phyloP scores from a whole-genome alignment of 2,888 invertebrate genomes.

The Drosophila quinaria region DNA sequence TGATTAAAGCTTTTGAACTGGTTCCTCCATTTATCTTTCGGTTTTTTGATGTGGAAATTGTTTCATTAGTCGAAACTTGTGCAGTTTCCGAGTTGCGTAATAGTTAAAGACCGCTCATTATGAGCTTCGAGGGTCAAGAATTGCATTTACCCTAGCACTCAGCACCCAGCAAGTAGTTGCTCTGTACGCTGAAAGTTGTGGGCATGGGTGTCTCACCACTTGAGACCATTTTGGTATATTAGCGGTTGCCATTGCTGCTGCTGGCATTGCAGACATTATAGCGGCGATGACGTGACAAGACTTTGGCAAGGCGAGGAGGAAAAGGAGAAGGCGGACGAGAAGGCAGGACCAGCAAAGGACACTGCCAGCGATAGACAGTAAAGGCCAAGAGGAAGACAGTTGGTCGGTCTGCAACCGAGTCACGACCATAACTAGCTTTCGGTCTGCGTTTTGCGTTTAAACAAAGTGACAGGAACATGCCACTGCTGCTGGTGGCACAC shows the following conservation, averaged over 20 bases:
- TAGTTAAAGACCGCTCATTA: slow-evolving; percentile 4
- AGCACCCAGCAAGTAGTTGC: background rate
- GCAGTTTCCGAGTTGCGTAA: slow-evolving; percentile 40
- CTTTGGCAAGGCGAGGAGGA: slow-evolving; percentile 3
- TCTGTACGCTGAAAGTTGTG: background rate
- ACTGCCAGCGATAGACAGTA: background rate
- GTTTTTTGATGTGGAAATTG: slow-evolving; percentile 37
- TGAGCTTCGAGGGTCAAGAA: slow-evolving; percentile 15
- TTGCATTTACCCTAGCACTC: background rate
- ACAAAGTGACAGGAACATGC: slow-evolving; percentile 65
- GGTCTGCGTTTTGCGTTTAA: slow-evolving; percentile 52
- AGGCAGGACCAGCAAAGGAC: background rate
- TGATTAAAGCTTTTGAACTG: background rate
- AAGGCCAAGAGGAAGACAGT: background rate
- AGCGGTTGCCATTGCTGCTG: slow-evolving; percentile 44
- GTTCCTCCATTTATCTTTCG: background rate
- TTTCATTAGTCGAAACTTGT: slow-evolving; percentile 66
- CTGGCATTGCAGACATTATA: slow-evolving; percentile 60
- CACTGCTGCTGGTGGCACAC: slow-evolving; percentile 46
- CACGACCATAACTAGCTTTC: slow-evolving; percentile 67
- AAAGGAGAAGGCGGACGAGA: background rate
- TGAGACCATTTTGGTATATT: slow-evolving; percentile 37
- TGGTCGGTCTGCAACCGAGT: slow-evolving; percentile 33
- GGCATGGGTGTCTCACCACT: slow-evolving; percentile 18
- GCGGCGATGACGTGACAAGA: slow-evolving; percentile 50